Evolutionary conservation across 2,113 vertebrate species (phyloP).

Genomic region (Otolemur garnettii): DNA sequence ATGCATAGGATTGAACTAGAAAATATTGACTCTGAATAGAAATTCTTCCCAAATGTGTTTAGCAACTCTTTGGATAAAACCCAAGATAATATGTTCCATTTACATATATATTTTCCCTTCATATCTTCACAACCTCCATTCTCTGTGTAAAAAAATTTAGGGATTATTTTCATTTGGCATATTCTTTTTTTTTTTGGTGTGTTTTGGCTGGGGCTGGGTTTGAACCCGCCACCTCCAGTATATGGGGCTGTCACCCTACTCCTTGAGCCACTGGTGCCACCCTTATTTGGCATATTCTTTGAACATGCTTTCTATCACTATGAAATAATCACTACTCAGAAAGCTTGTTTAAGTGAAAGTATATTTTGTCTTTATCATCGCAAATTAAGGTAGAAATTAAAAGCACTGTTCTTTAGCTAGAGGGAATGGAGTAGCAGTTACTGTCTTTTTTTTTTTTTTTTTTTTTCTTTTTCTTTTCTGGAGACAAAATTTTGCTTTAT

Average conservation of each 20-base stretch:
- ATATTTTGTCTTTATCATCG: conserved; percentile 12
- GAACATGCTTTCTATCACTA: conserved; percentile 40
- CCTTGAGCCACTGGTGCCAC: no score
- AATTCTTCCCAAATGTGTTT: conserved; percentile 47
- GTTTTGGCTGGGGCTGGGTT: no score
- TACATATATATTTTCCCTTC: conserved; percentile 33
- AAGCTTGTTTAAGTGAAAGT: conserved; percentile 41
- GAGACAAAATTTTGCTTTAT: no score
- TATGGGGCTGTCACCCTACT: no score
- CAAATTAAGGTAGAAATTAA: conserved; percentile 57
- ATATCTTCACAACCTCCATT: neutral
- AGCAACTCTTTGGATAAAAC: conserved; percentile 52
- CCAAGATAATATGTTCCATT: neutral
- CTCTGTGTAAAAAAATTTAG: conserved; percentile 38
- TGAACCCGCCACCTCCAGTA: no score
- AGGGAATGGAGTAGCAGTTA: conserved; percentile 8
- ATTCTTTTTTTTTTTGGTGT: neutral
- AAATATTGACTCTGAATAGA: conserved; percentile 50
- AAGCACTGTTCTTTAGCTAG: conserved; percentile 11
- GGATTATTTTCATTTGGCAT: conserved; percentile 45
- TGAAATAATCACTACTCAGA: conserved; percentile 58
- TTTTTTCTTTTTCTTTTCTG: no score
- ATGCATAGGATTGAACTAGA: conserved; percentile 35
- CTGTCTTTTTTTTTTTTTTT: no score
- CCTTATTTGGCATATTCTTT: conserved; percentile 53